Percentiles rank a stretch among this genome's conserved stretches.
phyloP scores from a whole-genome alignment of 2,797 vertebrate genomes.

The Parambassis ranga region DNA sequence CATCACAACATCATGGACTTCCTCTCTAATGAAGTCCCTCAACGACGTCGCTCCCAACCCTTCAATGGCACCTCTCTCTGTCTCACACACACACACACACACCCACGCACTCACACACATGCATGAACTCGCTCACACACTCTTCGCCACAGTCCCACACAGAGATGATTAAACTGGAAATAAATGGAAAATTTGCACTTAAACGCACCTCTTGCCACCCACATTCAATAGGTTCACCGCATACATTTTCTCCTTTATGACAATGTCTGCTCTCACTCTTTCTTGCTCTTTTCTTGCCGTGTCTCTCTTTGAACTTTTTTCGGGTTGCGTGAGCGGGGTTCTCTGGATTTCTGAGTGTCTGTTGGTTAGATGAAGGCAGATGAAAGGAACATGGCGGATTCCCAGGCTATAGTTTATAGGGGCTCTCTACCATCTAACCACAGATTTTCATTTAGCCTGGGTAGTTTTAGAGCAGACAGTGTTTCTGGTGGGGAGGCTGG shows the following conservation, averaged over 20 bases:
- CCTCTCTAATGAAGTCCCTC: conserved; percentile 83
- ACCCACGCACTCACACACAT: conserved; percentile 2
- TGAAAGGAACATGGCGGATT: conserved; percentile 64
- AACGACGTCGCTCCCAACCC: conserved; percentile 60
- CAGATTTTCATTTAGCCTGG: conserved; percentile 68
- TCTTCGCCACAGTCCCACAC: conserved; percentile 44
- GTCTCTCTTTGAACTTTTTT: conserved; percentile 52
- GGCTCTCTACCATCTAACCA: conserved; percentile 49
- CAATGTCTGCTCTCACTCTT: conserved; percentile 55
- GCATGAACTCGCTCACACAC: not conserved
- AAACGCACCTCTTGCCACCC: conserved; percentile 69
- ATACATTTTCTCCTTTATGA: conserved; percentile 60
- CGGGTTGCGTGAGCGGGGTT: conserved; percentile 29
- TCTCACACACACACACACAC: conserved; percentile 30
- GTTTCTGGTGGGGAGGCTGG: conserved; percentile 28
- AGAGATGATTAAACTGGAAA: conserved; percentile 64
- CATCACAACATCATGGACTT: conserved; percentile 82
- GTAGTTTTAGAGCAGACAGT: conserved; percentile 37
- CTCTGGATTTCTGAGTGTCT: conserved; percentile 50
- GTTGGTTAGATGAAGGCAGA: conserved; percentile 66
- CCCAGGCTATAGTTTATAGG: conserved; percentile 65
- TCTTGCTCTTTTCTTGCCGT: conserved; percentile 10
- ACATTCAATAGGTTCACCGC: conserved; percentile 64
- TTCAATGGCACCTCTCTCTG: conserved; percentile 52
- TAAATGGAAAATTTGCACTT: conserved; percentile 72